These are phyloP conservation scores for Butorides virescens DNA, from an alignment of 2,113 vertebrate species.

Conservation along the genomic window DNA sequence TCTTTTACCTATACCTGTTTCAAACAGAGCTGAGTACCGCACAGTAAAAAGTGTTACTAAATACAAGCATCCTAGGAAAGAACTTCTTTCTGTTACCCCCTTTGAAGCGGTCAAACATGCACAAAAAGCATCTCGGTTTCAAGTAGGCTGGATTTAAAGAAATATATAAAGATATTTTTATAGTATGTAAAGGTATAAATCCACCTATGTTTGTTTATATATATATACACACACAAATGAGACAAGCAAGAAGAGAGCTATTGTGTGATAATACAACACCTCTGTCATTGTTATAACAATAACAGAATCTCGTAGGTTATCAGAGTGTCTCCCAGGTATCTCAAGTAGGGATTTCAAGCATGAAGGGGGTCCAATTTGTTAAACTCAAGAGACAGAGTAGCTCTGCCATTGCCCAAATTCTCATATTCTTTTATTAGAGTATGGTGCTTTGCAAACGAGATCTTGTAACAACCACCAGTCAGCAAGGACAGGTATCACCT, in stretches of 20 bases:
- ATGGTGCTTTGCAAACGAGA: not conserved
- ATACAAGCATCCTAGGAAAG: not conserved
- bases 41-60: not conserved
- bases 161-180: not conserved
- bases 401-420: not conserved
- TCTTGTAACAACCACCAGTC: not conserved
- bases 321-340: not conserved
- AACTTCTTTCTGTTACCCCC: not conserved
- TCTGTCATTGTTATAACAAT: not conserved
- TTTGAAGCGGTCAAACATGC: not conserved
- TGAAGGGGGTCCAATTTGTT: not conserved
- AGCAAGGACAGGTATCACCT: not conserved
- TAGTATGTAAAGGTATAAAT: not conserved
- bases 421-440: not conserved
- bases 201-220: not conserved
- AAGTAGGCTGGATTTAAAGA: not conserved
- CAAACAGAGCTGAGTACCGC: not conserved
- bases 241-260: not conserved
- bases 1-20: not conserved
- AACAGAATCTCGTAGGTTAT: not conserved
- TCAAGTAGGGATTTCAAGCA: not conserved
- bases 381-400: not conserved
- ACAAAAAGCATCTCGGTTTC: not conserved
- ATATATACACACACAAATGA: not conserved
- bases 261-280: not conserved